phyloP scores from a whole-genome alignment of 2,797 vertebrate genomes.

The Hydrophis major region DNA sequence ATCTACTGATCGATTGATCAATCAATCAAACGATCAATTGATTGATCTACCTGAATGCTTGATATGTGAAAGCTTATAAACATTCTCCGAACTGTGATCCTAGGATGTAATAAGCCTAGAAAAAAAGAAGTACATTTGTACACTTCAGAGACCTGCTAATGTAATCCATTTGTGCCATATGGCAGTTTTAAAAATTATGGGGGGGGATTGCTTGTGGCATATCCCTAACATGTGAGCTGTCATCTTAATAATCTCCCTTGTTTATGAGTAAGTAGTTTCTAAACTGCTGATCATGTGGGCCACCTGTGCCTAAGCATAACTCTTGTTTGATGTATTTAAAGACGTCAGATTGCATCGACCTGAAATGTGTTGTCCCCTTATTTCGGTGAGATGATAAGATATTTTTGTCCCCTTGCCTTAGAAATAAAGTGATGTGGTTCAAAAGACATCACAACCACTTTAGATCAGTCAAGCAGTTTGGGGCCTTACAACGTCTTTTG shows the following conservation, averaged over 20 bases:
- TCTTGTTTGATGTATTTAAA: background rate
- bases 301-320: background rate
- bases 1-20: background rate
- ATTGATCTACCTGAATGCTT: background rate
- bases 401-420: background rate
- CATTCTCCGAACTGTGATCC: background rate
- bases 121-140: background rate
- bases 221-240: background rate
- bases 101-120: too few relatives aligned
- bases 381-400: background rate
- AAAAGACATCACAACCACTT: background rate
- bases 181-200: background rate
- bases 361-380: background rate
- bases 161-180: slow-evolving; percentile 1
- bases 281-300: background rate
- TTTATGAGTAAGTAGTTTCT: background rate
- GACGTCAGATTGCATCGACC: background rate
- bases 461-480: background rate
- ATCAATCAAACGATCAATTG: fast-evolving
- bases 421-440: background rate
- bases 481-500: background rate
- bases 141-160: background rate
- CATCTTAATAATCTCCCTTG: background rate
- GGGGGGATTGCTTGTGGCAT: background rate
- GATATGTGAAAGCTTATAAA: background rate